phyloP scores from a whole-genome alignment of 2,113 vertebrate species.

The Pelecanoides urinatrix region DNA sequence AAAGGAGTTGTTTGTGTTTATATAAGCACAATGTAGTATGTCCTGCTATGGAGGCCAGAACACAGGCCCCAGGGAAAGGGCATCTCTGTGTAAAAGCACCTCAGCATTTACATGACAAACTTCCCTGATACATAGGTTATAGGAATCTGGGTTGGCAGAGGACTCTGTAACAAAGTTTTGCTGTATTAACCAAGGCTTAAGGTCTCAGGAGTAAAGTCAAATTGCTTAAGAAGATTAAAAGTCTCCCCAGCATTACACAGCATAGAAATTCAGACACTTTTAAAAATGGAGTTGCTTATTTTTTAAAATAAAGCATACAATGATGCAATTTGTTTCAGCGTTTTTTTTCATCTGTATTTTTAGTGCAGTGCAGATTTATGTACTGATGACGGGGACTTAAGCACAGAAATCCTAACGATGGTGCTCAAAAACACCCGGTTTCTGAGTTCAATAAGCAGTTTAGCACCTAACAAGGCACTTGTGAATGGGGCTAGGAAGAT shows the following conservation, averaged over 20 bases:
- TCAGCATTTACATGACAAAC: background rate
- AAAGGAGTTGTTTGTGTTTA: background rate
- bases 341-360: background rate
- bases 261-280: background rate
- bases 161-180: background rate
- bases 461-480: background rate
- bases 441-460: background rate
- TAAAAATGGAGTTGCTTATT: background rate
- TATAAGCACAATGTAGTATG: background rate
- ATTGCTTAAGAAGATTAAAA: background rate
- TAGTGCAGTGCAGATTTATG: background rate
- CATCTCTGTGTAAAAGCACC: background rate
- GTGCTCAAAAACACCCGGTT: background rate
- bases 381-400: background rate
- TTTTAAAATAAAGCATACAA: background rate
- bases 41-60: background rate
- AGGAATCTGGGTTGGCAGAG: background rate
- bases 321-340: background rate
- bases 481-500: background rate
- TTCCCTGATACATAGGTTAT: background rate
- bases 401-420: background rate
- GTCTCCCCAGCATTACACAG: background rate
- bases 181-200: background rate
- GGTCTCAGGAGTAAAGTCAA: background rate
- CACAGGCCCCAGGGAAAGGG: background rate